Percentiles rank a stretch among this genome's conserved stretches.
These are phyloP conservation scores for Lophura swinhoii DNA, from an alignment of 2,797 vertebrate species.

Conservation along the genomic window DNA sequence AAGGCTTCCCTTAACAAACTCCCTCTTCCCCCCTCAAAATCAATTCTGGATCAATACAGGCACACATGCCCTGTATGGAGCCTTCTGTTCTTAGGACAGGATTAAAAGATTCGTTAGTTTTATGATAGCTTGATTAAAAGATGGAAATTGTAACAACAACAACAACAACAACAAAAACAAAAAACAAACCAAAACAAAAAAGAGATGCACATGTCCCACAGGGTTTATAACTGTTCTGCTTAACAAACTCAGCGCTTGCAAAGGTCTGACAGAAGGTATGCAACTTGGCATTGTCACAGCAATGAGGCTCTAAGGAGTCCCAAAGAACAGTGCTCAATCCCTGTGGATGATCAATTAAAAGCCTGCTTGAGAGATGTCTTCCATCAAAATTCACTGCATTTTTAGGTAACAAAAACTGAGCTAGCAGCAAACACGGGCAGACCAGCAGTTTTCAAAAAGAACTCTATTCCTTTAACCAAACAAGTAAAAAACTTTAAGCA, in stretches of 20 bases:
- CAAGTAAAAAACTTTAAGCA: not conserved
- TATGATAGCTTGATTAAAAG: slow-evolving; percentile 69
- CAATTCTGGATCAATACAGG: slow-evolving; percentile 84
- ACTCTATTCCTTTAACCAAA: not conserved
- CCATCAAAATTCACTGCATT: not conserved
- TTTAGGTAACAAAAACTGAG: not conserved
- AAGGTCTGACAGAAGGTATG: slow-evolving; percentile 49
- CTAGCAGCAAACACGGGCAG: not conserved
- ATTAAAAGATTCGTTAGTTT: slow-evolving; percentile 79
- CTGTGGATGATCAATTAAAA: slow-evolving; percentile 36
- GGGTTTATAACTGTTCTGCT: slow-evolving; percentile 19
- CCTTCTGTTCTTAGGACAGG: slow-evolving; percentile 80
- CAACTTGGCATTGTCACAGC: slow-evolving; percentile 37
- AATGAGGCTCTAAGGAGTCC: slow-evolving; percentile 19
- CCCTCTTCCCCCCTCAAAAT: slow-evolving; percentile 39
- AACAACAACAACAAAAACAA: not conserved
- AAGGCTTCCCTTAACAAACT: slow-evolving; percentile 75
- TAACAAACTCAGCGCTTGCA: slow-evolving; percentile 36
- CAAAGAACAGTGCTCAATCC: not conserved
- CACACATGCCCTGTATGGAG: slow-evolving; percentile 72
- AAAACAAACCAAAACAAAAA: not conserved
- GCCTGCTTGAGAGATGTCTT: not conserved
- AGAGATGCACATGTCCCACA: not conserved
- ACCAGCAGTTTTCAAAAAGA: not conserved
- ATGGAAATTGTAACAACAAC: slow-evolving; percentile 26